Percentiles rank a stretch among this genome's conserved stretches.
phyloP scores from a whole-genome alignment of 2,888 invertebrate species.

The Cephus runcator region DNA sequence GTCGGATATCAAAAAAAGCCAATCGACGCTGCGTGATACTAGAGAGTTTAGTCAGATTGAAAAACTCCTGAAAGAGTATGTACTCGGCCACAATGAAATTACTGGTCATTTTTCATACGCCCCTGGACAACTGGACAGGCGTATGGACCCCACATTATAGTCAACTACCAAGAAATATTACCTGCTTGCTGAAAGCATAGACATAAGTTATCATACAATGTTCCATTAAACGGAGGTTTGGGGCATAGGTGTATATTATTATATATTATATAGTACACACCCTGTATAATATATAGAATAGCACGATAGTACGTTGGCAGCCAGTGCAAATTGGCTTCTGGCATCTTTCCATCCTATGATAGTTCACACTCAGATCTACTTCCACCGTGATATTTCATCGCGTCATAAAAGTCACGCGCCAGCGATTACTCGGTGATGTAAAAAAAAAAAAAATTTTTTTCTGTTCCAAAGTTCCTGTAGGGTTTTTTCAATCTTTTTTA shows the following conservation, averaged over 20 bases:
- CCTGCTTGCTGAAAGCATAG: background rate
- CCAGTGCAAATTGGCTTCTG: background rate
- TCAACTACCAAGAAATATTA: background rate
- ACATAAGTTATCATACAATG: background rate
- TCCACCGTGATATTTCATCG: background rate
- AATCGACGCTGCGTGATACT: background rate
- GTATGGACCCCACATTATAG: background rate
- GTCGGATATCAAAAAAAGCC: background rate
- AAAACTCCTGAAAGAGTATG: background rate
- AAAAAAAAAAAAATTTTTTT: background rate
- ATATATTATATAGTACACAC: background rate
- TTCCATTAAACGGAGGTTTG: background rate
- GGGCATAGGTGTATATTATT: background rate
- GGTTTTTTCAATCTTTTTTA: background rate
- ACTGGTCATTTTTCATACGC: background rate
- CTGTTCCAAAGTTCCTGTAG: background rate
- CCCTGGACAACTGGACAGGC: background rate
- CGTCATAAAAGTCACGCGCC: background rate
- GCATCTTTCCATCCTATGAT: background rate
- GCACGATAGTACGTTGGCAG: background rate
- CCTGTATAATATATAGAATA: background rate
- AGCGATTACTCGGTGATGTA: background rate
- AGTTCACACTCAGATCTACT: background rate
- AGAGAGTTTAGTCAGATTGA: background rate
- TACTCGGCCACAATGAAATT: background rate